Base-by-base conservation (phyloP, 2,888 invertebrate species). In the Acrocyrtus sp. region DNA sequence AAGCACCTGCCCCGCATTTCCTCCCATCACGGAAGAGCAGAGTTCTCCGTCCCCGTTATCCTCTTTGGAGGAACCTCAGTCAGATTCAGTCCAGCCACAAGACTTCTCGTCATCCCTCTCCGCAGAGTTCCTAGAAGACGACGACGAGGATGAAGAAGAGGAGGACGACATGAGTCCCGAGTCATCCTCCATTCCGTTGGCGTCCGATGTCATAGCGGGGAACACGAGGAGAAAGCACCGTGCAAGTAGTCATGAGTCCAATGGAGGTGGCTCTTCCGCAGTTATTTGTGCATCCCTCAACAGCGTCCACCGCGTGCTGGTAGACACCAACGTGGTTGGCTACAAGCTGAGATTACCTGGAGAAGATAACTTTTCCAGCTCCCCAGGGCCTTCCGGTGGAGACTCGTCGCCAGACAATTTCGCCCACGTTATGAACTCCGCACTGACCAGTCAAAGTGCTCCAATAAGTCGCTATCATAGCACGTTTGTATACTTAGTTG, bases 251-350 rank as follows among this genome's bases (percentile, higher is more conserved):
- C 70, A 70, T 70, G 70, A 70, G 39, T 26, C 39, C 19, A 41
- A 19, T 29, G 62, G 62, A 39, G 48, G 56, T 12, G 58, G 58
- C 21, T 57, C 39, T 29, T 22, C 72, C 19, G 73, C 78, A 29
- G 78, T 78, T 43, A 80, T 81, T 61, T 81, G 81, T 66, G 80
- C 78, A 12, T 81, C 81, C 17, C 70, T 78, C 10, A 70, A 73
- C 39, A 76, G 72, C 57, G 78, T 79, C 62, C 74, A 78, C 57
- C 66, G 58, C 51, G 69, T 80, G 50, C 63, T 81, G 19, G 56
- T 48, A 34, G 74, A 78, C 47, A 66, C 74, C 21, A 60, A 63
- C 1, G 75, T 76, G 5, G 69, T 80, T 15, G 69, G 74, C 26
- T 68, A 75, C 17, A 77, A 66, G 56, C 63, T 80, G 47, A 58